Evolutionary conservation across 2,797 vertebrate genomes (phyloP).

Genomic region (Phylloscopus collybita): DNA sequence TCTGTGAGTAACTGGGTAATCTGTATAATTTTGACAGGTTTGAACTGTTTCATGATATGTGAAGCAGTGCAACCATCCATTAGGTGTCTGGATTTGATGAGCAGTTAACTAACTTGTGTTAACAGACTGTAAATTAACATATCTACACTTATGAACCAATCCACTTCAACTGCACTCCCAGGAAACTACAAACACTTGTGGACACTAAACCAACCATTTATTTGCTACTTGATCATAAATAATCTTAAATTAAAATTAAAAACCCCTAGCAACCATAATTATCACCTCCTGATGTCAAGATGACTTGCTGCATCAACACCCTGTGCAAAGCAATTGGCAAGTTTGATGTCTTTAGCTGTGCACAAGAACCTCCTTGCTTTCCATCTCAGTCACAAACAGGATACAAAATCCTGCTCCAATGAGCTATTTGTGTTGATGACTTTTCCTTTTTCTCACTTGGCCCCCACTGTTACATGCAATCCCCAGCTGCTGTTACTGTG

Average conservation of each 20-base stretch:
- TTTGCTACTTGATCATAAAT: neutral
- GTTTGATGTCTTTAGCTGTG: neutral
- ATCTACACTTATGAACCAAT: neutral
- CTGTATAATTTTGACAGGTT: neutral
- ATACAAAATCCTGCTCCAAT: neutral
- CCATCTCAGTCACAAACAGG: neutral
- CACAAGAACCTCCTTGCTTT: neutral
- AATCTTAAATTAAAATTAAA: neutral
- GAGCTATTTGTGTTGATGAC: neutral
- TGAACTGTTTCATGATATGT: neutral
- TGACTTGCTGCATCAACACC: neutral
- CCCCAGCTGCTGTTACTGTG: neutral
- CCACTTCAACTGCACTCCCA: neutral
- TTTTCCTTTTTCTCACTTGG: neutral
- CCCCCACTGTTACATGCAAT: neutral
- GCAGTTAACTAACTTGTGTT: neutral
- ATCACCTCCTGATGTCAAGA: neutral
- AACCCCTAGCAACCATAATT: fast-evolving
- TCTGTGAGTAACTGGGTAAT: neutral
- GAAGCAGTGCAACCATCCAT: neutral
- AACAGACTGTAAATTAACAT: neutral
- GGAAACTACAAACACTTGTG: neutral
- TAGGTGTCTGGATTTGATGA: neutral
- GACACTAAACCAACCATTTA: neutral
- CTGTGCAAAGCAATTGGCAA: neutral